A percentile compares a stretch with the other conserved stretches of the same genome.
phyloP scores from a whole-genome alignment of 1,140 invertebrate species.

The Zelostemma sp. region DNA sequence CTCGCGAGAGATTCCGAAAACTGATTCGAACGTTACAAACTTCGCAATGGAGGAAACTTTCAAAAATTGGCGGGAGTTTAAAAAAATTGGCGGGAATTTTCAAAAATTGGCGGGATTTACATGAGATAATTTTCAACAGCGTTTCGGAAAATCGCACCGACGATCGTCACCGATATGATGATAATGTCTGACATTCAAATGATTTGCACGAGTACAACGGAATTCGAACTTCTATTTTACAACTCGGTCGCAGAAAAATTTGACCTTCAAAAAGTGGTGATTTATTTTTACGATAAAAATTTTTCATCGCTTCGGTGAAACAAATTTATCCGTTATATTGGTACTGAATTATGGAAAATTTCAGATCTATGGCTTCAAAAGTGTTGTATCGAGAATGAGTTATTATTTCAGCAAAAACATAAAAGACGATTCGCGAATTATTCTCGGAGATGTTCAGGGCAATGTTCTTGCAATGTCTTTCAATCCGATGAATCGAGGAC shows the following conservation, averaged over 20 bases:
- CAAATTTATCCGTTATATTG: too few species aligned
- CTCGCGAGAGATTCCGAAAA: too few species aligned
- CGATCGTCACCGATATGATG: constrained; percentile 76
- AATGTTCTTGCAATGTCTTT: constrained; percentile 75
- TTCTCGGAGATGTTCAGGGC: constrained; percentile 78
- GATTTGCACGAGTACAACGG: constrained; percentile 76
- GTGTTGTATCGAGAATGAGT: constrained; percentile 69
- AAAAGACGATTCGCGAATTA: constrained; percentile 73
- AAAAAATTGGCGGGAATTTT: too few species aligned
- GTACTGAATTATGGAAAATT: constrained; percentile 24
- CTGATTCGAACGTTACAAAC: too few species aligned
- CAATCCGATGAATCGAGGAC: constrained; percentile 72
- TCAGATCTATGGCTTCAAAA: constrained; percentile 61
- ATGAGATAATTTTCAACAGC: constrained; percentile 56
- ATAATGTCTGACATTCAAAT: constrained; percentile 79
- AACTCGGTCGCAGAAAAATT: constrained; percentile 79
- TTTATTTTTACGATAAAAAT: neutral
- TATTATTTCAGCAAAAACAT: constrained; percentile 74
- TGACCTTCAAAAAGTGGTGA: constrained; percentile 72
- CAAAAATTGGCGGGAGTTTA: too few species aligned
- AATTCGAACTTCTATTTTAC: constrained; percentile 79
- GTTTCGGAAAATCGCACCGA: constrained; percentile 70
- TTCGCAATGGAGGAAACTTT: too few species aligned
- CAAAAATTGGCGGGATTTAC: too few species aligned
- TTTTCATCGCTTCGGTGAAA: too few species aligned